Evolutionary conservation across 1,140 invertebrate genomes (phyloP), one percentile per base, ranked within the genome.

Genomic region (Arion vulgaris): DNA sequence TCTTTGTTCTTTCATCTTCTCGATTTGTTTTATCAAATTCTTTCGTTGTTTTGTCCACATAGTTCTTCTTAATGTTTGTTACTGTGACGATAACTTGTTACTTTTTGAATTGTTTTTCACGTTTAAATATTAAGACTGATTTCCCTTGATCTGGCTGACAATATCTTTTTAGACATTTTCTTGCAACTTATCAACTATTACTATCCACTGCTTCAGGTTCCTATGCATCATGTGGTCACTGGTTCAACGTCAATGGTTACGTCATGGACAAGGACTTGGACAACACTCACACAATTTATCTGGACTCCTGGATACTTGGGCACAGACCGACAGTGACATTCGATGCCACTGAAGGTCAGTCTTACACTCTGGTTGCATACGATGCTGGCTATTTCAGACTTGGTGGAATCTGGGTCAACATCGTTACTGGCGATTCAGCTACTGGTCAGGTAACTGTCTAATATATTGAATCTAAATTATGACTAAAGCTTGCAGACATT

Each of bases 271-370:
- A 15, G 4, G 73, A 75, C 45, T 39, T 75, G 73, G 73, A 75
- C 73, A 75, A 75, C 39, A 75, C 73, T 26, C 73, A 75, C 41
- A 75, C 73, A 11, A 75, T 75, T 11, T 75, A 75, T 39, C 73
- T 75, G 38, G 73, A 75, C 45, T 38, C 45, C 32, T 49, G 39
- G 73, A 49, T 32, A 9, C 39, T 75, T 1, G 28, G 28, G 5
- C 39, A 45, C 49, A 34, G 73, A 17, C 73, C 73, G 2, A 32
- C 73, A 17, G 45, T 75, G 9, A 51, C 49, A 38, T 75, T 45
- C 23, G 28, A 41, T 28, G 38, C 7, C 39, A 51, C 28, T 7
- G 9, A 45, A 28, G 73, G 73, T 32, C 32, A 45, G 39, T 17
- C 49, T 2, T 75, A 75, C 73, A 75, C 73, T 41, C 28, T 75